Evolutionary conservation across 2,113 vertebrate genomes (phyloP).

Genomic region (Siniperca knerii): DNA sequence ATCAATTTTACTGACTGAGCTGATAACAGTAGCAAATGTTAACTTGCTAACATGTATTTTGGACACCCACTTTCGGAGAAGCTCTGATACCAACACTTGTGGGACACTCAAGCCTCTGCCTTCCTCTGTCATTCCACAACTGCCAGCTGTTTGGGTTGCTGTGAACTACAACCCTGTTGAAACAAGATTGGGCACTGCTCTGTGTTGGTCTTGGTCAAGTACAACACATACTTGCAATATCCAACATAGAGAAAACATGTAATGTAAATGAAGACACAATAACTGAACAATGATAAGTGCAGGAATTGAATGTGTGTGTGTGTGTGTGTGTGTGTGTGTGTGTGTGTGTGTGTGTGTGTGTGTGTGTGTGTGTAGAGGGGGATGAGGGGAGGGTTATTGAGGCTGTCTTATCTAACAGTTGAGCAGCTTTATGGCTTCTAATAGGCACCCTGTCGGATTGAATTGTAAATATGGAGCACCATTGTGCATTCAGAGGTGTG

Average conservation of each 20-base stretch:
- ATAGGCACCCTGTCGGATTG: conserved; percentile 74
- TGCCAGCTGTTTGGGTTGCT: background rate
- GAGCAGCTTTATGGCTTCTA: conserved; percentile 78
- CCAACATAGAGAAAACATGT: conserved; percentile 26
- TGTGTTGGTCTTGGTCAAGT: conserved; percentile 21
- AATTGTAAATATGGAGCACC: conserved; percentile 78
- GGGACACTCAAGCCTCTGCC: background rate
- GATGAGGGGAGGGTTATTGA: conserved; percentile 51
- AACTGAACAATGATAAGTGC: conserved; percentile 33
- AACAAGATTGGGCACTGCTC: conserved; percentile 7
- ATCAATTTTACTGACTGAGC: background rate
- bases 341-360: conserved; percentile 12
- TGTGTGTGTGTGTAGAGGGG: background rate
- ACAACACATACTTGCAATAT: conserved; percentile 24
- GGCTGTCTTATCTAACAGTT: conserved; percentile 73
- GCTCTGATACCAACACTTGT: background rate
- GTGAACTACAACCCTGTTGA: background rate
- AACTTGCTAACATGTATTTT: conserved; percentile 13
- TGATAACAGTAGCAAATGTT: conserved; percentile 3
- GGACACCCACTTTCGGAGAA: background rate
- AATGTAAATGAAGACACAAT: conserved; percentile 36
- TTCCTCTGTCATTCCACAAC: background rate
- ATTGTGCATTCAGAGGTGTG: conserved; percentile 75
- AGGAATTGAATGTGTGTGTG: background rate
- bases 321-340: background rate